These are phyloP conservation scores for Trematocara unimaculatum DNA, from an alignment of 2,113 vertebrate genomes.

Conservation along the genomic window DNA sequence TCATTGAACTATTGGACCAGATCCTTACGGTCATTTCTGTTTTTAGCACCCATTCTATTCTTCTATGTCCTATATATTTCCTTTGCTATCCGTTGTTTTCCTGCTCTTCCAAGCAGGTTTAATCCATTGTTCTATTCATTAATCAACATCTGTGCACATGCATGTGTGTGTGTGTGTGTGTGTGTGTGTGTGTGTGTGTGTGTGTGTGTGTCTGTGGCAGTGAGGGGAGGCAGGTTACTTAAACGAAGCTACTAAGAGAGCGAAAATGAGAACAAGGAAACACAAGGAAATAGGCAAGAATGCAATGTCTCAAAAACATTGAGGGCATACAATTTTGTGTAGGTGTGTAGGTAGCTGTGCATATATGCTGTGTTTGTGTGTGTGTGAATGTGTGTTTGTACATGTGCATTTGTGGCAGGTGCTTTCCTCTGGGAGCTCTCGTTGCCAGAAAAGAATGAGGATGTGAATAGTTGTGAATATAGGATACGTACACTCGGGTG, in stretches of 20 bases:
- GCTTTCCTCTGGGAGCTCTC: constrained; percentile 58
- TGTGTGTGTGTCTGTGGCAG: neutral
- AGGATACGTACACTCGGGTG: constrained; percentile 51
- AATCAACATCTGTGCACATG: constrained; percentile 1
- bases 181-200: no score
- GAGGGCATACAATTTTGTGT: neutral
- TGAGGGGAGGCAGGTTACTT: neutral
- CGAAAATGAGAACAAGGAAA: neutral
- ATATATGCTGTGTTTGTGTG: neutral
- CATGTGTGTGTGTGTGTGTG: neutral
- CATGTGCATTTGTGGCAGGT: constrained; percentile 50
- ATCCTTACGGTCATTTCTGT: neutral
- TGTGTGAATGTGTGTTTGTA: neutral
- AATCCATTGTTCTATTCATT: constrained; percentile 29
- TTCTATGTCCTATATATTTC: constrained; percentile 8
- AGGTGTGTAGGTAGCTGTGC: neutral
- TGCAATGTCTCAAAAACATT: neutral
- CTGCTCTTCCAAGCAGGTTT: constrained; percentile 11
- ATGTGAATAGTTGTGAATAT: constrained; percentile 78
- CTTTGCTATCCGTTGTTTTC: constrained; percentile 4
- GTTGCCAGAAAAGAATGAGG: constrained; percentile 68
- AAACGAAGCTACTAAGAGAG: neutral
- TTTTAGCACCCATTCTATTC: constrained; percentile 13
- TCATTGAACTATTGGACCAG: neutral
- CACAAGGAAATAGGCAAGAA: neutral